phyloP scores from a whole-genome alignment of 2,113 vertebrate genomes.

The Herpailurus yagouaroundi region DNA sequence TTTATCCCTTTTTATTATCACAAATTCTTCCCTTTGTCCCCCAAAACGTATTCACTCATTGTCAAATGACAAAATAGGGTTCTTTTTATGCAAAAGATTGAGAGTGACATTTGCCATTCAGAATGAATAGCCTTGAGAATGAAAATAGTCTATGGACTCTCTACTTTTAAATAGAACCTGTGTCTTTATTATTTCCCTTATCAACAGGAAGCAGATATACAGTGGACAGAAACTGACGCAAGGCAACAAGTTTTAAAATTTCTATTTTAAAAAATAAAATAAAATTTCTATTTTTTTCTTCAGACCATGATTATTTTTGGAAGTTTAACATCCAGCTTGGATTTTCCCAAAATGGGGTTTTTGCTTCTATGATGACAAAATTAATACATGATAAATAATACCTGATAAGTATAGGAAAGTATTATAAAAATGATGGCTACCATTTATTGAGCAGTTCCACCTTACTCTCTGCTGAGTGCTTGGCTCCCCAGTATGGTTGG shows the following conservation, averaged over 20 bases:
- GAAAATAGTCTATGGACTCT: conserved; percentile 40
- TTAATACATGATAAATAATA: neutral
- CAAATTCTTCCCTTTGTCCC: neutral
- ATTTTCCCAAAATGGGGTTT: conserved; percentile 31
- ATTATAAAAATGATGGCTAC: neutral
- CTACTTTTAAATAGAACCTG: neutral
- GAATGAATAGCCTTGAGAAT: conserved; percentile 6
- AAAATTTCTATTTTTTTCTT: neutral
- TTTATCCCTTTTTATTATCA: neutral
- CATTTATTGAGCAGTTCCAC: neutral
- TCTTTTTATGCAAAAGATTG: neutral
- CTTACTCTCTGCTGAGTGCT: neutral
- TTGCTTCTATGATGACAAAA: conserved; percentile 24
- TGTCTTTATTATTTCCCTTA: conserved; percentile 40
- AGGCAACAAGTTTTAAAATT: neutral
- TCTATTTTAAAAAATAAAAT: neutral
- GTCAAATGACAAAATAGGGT: neutral
- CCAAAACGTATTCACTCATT: neutral
- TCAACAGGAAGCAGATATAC: conserved; percentile 46
- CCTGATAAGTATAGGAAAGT: neutral
- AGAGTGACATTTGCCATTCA: neutral
- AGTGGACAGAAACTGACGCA: neutral
- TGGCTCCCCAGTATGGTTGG: neutral
- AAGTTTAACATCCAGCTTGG: neutral
- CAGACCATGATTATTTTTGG: neutral